These are phyloP conservation scores for Acronicta aceris DNA, from an alignment of 2,888 invertebrate species.

Conservation along the genomic window DNA sequence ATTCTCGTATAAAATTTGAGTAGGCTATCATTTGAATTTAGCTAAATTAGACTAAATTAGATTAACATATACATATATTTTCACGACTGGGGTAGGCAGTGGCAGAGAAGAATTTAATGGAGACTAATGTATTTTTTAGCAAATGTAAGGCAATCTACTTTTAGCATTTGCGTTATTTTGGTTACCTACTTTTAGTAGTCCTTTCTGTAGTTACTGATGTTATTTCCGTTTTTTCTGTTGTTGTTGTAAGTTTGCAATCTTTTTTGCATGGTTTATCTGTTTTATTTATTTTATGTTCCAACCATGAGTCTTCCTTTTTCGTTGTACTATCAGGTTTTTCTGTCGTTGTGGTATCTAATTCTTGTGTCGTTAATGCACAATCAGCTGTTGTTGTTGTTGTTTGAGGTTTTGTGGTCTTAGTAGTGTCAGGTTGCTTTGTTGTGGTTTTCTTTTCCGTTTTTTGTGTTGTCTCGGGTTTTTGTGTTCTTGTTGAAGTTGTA, in stretches of 20 bases:
- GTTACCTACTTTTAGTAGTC: slow-evolving; percentile 17
- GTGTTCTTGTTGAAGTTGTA: not conserved
- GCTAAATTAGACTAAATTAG: no score
- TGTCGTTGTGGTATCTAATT: not conserved
- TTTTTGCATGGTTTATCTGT: not conserved
- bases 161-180: no score
- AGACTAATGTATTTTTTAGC: no score
- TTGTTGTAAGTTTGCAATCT: not conserved
- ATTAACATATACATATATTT: no score
- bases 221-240: not conserved
- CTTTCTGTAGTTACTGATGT: slow-evolving; percentile 7
- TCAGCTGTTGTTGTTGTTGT: not conserved
- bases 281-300: not conserved
- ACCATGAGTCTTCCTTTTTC: not conserved
- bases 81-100: no score
- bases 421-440: not conserved
- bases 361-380: not conserved
- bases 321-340: not conserved
- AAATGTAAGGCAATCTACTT: no score
- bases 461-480: not conserved
- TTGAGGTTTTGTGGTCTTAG: not conserved
- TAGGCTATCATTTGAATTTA: no score
- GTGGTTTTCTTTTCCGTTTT: not conserved
- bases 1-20: no score
- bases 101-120: no score